Conservation (phyloP, 2,888 invertebrate genomes). For the Parapristionchus giblindavisi region DNA sequence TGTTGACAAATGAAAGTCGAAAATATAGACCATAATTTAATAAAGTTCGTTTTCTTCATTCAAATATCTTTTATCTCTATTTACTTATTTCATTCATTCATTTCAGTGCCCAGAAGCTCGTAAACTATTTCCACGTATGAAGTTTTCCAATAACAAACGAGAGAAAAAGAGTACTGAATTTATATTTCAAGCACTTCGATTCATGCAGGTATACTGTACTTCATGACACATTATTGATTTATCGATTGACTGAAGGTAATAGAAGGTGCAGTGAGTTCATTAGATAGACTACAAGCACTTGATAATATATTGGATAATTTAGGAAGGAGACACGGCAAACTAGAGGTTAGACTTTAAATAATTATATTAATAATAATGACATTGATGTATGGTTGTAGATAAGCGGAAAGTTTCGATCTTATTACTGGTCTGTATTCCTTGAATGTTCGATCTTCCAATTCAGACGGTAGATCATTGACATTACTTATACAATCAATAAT, state of each 20-base stretch:
- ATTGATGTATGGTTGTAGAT: conserved; percentile 14
- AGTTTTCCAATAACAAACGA: conserved; percentile 52
- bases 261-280: conserved; percentile 55
- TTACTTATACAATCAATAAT: too few species aligned
- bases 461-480: conserved; percentile 41
- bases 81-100: background rate
- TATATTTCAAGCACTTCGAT: conserved; percentile 62
- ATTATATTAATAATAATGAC: background rate
- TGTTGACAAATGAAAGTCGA: background rate
- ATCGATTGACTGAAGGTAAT: conserved; percentile 50
- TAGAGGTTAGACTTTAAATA: conserved; percentile 47
- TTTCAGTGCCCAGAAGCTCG: conserved; percentile 60
- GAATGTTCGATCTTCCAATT: conserved; percentile 61
- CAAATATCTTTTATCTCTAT: conserved; percentile 38
- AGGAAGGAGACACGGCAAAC: conserved; percentile 62
- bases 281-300: conserved; percentile 55
- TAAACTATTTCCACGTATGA: conserved; percentile 60
- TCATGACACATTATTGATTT: background rate
- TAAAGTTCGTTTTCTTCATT: conserved; percentile 18
- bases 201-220: conserved; percentile 55
- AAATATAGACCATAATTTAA: background rate
- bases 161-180: conserved; percentile 61
- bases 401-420: conserved; percentile 52
- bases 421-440: conserved; percentile 63
- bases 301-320: conserved; percentile 62